Conservation (phyloP, 1,140 invertebrate genomes). For the Drosophila subpulchrella region DNA sequence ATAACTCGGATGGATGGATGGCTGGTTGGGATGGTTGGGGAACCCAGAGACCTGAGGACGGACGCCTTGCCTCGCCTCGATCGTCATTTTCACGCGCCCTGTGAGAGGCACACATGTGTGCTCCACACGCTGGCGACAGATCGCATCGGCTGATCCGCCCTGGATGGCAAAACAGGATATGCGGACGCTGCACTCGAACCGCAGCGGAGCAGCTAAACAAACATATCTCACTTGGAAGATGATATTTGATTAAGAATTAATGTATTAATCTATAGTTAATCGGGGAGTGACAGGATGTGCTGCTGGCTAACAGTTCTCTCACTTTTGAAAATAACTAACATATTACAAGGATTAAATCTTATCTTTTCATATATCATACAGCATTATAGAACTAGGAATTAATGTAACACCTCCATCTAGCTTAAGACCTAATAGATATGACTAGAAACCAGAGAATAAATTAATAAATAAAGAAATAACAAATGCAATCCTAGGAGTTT, state of each 20-base stretch:
- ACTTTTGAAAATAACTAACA: not conserved
- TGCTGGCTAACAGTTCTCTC: not conserved
- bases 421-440: too few relatives aligned
- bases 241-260: slow-evolving; percentile 30
- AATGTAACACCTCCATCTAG: too few relatives aligned
- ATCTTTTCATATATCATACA: too few relatives aligned
- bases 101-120: slow-evolving; percentile 48
- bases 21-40: not conserved
- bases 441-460: too few relatives aligned
- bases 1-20: slow-evolving; percentile 8
- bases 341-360: too few relatives aligned
- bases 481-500: too few relatives aligned
- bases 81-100: slow-evolving; percentile 58
- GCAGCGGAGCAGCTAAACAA: slow-evolving; percentile 13
- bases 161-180: slow-evolving; percentile 47
- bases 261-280: slow-evolving; percentile 15
- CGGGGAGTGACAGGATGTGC: not conserved
- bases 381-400: too few relatives aligned
- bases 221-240: slow-evolving; percentile 16
- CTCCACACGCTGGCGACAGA: slow-evolving; percentile 56
- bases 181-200: slow-evolving; percentile 44
- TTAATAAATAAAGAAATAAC: too few relatives aligned
- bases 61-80: slow-evolving; percentile 27
- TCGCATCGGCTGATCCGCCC: slow-evolving; percentile 31
- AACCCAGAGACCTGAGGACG: not conserved